Conservation (phyloP, 2,113 vertebrate species). For the Peromyscus polionotus region DNA sequence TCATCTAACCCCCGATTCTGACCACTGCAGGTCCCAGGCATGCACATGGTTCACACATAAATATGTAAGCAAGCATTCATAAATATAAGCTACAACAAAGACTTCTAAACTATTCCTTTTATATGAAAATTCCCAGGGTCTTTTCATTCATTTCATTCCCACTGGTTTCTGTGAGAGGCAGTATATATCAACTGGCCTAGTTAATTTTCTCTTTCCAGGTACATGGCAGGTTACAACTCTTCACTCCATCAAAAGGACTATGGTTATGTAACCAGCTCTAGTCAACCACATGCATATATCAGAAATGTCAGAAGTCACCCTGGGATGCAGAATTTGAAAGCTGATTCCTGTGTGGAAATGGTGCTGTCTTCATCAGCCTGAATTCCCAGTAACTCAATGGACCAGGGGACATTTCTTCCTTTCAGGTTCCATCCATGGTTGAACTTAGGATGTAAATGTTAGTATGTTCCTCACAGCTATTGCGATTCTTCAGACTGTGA, state of each 20-base stretch:
- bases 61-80: not conserved
- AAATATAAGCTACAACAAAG: not conserved
- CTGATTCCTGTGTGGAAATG: not conserved
- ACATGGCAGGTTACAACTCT: not conserved
- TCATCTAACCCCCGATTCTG: too few species aligned
- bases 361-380: accelerated
- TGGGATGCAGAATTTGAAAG: not conserved
- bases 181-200: not conserved
- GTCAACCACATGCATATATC: not conserved
- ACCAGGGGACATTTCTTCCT: not conserved
- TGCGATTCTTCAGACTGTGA: not conserved
- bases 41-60: not conserved
- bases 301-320: not conserved
- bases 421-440: not conserved
- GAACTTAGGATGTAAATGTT: not conserved
- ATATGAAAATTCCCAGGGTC: not conserved
- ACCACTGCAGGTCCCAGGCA: not conserved
- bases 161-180: not conserved
- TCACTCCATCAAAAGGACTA: accelerated
- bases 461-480: not conserved
- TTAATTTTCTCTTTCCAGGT: not conserved
- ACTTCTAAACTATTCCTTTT: not conserved
- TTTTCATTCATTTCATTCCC: not conserved
- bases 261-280: not conserved
- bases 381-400: not conserved